Conservation (phyloP, 2,797 vertebrate genomes). For the Choloepus didactylus region DNA sequence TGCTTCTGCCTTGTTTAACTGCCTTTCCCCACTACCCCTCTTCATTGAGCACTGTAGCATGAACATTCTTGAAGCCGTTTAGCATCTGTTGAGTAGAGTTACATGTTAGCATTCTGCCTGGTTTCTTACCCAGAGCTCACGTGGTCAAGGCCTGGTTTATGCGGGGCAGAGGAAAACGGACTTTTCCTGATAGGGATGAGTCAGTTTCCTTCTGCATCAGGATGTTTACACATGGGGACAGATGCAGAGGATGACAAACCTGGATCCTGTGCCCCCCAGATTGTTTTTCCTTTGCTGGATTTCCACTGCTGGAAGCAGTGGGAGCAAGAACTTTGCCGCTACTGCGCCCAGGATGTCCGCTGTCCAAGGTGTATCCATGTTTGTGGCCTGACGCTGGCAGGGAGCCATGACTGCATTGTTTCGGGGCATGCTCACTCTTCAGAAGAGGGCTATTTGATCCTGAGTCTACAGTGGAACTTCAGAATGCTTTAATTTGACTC, state of each 20-base stretch:
- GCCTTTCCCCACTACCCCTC: not conserved
- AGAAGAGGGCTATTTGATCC: not conserved
- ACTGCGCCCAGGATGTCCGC: slow-evolving; percentile 82
- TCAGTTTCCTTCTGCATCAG: slow-evolving; percentile 82
- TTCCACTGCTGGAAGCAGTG: slow-evolving; percentile 71
- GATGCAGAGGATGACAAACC: slow-evolving; percentile 79
- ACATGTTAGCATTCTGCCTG: slow-evolving; percentile 13
- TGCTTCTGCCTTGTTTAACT: not conserved
- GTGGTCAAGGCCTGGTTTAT: slow-evolving; percentile 43
- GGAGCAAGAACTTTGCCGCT: slow-evolving; percentile 43
- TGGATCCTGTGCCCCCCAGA: slow-evolving; percentile 43
- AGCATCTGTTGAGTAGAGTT: slow-evolving; percentile 4
- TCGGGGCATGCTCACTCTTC: slow-evolving; percentile 12
- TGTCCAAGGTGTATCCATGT: slow-evolving; percentile 82
- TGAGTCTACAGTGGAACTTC: slow-evolving; percentile 7
- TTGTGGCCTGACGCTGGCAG: slow-evolving; percentile 60
- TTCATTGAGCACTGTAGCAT: not conserved
- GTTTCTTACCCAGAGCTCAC: slow-evolving; percentile 65
- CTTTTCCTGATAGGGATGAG: slow-evolving; percentile 82
- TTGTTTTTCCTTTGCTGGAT: slow-evolving; percentile 75
- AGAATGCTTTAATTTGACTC: slow-evolving; percentile 22
- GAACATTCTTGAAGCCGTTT: not conserved
- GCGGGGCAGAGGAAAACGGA: slow-evolving; percentile 73
- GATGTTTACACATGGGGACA: slow-evolving; percentile 80
- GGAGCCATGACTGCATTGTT: slow-evolving; percentile 68